Base-by-base conservation (phyloP, 2,113 vertebrate species). In the Montifringilla adamsi region DNA sequence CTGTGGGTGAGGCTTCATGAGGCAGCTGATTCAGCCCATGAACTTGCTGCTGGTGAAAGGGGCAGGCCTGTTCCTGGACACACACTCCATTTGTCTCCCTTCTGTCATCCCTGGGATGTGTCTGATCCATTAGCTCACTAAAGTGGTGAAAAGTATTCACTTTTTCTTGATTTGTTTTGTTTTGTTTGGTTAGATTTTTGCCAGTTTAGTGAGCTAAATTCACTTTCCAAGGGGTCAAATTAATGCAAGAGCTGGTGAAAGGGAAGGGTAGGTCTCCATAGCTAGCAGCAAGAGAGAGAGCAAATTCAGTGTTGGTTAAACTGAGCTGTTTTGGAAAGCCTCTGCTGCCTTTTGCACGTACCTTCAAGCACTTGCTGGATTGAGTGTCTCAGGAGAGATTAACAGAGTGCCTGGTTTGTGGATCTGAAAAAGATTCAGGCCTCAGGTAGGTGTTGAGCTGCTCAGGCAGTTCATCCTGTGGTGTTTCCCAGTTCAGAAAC, bases 81-180 rank as follows among this genome's bases (percentile, higher is more conserved):
- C 56, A 82, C 35, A n/a, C 39, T 92, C 64, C 60, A 89, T 96
- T 97, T 94, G 60, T 96, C 76, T 96, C 66, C 49, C 47, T 94
- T 90, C 91, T 96, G 95, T 93, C 93, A 78, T 92, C 93, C 74
- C 91, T 92, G 84, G 91, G 93, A 89, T 93, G 60, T 52, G 60
- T 87, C 89, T 75, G 94, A 94, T 89, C 76, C 84, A 92, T 94
- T 94, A 94, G 60, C 52, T 75, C 89, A 60, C 56, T 68, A 35
- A 95, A 97, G 96, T 95, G 96, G 86, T 96, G 95, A 97, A 97
- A 97, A 94, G 64, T 95, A 95, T 94, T 96, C 80, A 75, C 86
- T 95, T 92, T 93, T 95, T 81, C 83, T 93, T 87, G 74, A 64
- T 94, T 95, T 95, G 90, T 92, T 93, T 80, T 94, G 68, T 90